phyloP scores from a whole-genome alignment of 2,888 invertebrate species.

The Dendrolimus houi region DNA sequence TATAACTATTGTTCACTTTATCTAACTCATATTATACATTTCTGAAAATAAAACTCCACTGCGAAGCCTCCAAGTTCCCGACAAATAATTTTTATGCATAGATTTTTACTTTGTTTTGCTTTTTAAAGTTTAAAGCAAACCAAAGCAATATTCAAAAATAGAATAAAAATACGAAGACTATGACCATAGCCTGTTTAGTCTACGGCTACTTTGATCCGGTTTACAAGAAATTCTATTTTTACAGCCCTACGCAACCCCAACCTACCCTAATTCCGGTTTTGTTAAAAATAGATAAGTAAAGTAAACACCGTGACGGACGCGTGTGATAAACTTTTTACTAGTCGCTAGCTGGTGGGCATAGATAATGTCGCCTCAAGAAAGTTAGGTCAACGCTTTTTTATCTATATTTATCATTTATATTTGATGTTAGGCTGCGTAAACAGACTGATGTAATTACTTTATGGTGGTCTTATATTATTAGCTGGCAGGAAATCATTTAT shows the following conservation, averaged over 20 bases:
- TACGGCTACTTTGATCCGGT: not conserved
- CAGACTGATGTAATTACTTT: not conserved
- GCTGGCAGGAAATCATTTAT: not conserved
- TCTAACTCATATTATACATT: too few relatives aligned
- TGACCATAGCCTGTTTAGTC: not conserved
- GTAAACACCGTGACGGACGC: constrained; percentile 15
- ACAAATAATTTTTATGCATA: too few relatives aligned
- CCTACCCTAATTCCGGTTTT: constrained; percentile 27
- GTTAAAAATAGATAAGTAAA: constrained; percentile 23
- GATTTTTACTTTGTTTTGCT: too few relatives aligned
- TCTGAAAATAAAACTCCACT: too few relatives aligned
- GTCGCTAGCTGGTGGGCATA: not conserved
- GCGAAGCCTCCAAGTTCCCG: too few relatives aligned
- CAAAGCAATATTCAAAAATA: too few relatives aligned
- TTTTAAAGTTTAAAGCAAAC: too few relatives aligned
- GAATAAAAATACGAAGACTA: not conserved
- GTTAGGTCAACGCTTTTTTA: constrained; percentile 5
- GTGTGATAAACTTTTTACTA: not conserved
- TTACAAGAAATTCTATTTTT: not conserved
- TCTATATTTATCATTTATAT: constrained; percentile 3
- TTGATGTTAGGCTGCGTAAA: not conserved
- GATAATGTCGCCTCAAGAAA: constrained; percentile 2
- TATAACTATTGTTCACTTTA: too few relatives aligned
- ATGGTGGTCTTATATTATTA: not conserved
- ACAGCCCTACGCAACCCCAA: constrained; percentile 5